Conservation (phyloP, 1,140 invertebrate species). For the Zaprionus lachaisei region DNA sequence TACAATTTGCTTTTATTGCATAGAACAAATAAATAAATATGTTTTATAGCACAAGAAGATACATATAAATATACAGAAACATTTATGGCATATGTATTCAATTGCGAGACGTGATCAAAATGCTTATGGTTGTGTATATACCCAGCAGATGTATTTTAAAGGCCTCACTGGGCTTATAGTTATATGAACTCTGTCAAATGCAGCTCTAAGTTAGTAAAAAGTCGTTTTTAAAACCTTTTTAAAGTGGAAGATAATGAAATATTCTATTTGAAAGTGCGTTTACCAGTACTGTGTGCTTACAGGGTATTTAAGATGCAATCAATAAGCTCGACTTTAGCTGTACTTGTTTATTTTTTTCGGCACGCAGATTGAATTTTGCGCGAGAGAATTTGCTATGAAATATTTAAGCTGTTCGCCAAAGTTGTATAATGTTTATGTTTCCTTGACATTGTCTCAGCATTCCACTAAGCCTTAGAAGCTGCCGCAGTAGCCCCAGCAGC, state of each 20-base stretch:
- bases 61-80: constrained; percentile 3
- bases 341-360: constrained; percentile 20
- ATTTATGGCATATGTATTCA: constrained; percentile 1
- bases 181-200: no score
- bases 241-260: no score
- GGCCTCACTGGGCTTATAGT: no score
- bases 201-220: no score
- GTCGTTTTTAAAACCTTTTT: no score
- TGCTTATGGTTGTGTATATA: constrained; percentile 23
- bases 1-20: constrained; percentile 62
- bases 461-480: constrained; percentile 42
- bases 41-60: background rate
- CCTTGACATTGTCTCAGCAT: constrained; percentile 50
- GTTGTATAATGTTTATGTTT: background rate
- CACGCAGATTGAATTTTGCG: constrained; percentile 18
- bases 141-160: no score
- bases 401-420: constrained; percentile 21
- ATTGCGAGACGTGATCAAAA: constrained; percentile 39
- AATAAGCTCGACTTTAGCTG: background rate
- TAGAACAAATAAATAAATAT: constrained; percentile 28
- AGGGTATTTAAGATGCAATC: background rate
- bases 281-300: background rate
- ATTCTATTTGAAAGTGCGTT: no score
- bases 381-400: constrained; percentile 25
- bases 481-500: constrained; percentile 24